Evolutionary conservation across 2,888 invertebrate genomes (phyloP).

Genomic region (Altica lythri): DNA sequence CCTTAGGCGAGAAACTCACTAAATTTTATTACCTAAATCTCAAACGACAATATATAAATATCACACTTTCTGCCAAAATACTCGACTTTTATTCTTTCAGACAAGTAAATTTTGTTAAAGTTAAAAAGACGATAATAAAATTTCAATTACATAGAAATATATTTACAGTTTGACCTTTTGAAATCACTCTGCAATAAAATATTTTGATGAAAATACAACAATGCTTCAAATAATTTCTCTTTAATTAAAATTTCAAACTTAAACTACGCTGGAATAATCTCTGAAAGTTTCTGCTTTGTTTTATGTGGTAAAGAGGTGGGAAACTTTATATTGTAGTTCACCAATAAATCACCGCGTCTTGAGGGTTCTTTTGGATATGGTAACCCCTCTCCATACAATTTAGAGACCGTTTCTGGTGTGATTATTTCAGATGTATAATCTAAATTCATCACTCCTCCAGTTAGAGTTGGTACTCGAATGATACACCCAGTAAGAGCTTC

Average conservation of each 20-base stretch:
- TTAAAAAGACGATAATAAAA: too few relatives aligned
- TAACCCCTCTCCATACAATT: slow-evolving; percentile 82
- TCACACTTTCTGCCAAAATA: too few relatives aligned
- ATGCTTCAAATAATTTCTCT: not conserved
- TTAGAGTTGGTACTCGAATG: slow-evolving; percentile 83
- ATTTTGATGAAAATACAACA: too few relatives aligned
- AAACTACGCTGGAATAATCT: slow-evolving; percentile 34
- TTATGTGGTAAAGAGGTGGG: slow-evolving; percentile 63
- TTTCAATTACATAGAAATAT: too few relatives aligned
- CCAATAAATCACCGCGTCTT: slow-evolving; percentile 84
- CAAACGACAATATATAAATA: slow-evolving; percentile 2
- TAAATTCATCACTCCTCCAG: slow-evolving; percentile 68
- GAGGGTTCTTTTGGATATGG: slow-evolving; percentile 91
- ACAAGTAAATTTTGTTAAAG: too few relatives aligned
- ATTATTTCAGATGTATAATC: slow-evolving; percentile 78
- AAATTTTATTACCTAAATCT: not conserved
- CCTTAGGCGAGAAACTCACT: not conserved
- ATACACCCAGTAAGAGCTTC: slow-evolving; percentile 87
- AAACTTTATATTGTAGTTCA: slow-evolving; percentile 91
- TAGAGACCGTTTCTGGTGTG: slow-evolving; percentile 81
- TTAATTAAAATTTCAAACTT: slow-evolving; percentile 5
- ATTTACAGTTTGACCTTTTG: too few relatives aligned
- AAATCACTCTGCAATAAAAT: too few relatives aligned
- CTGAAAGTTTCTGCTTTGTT: slow-evolving; percentile 36
- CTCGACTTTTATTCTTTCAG: too few relatives aligned